These are phyloP conservation scores for Pseudomyrmex sp. DNA, from an alignment of 1,140 invertebrate species.

Conservation along the genomic window DNA sequence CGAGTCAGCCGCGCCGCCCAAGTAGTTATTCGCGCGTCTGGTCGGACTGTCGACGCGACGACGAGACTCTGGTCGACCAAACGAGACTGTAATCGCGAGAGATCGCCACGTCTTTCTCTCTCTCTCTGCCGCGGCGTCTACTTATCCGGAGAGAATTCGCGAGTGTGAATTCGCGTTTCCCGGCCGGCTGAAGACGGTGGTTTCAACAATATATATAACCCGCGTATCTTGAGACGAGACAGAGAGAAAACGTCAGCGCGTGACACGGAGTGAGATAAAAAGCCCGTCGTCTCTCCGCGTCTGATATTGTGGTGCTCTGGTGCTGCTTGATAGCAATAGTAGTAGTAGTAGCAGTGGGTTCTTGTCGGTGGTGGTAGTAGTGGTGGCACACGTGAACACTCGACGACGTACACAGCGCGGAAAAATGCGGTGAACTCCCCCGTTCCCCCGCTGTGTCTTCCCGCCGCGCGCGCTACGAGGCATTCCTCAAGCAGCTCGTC, in stretches of 20 bases:
- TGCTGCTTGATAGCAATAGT: slow-evolving; percentile 58
- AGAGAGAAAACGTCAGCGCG: slow-evolving; percentile 17
- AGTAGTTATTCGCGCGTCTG: slow-evolving; percentile 28
- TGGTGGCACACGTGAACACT: slow-evolving; percentile 63
- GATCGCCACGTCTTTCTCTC: not conserved
- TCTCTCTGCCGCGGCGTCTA: slow-evolving; percentile 12
- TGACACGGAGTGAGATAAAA: slow-evolving; percentile 45
- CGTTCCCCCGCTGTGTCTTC: not conserved
- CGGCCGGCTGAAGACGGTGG: not conserved
- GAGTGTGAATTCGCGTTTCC: slow-evolving; percentile 14
- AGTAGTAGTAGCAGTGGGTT: slow-evolving; percentile 50
- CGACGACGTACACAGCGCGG: slow-evolving; percentile 45
- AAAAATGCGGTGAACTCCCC: slow-evolving; percentile 65
- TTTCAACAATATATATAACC: not conserved
- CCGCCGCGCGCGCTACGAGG: slow-evolving; percentile 16
- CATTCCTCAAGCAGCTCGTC: slow-evolving; percentile 34
- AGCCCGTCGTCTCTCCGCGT: slow-evolving; percentile 33
- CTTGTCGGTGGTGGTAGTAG: slow-evolving; percentile 37
- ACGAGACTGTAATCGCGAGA: slow-evolving; percentile 26
- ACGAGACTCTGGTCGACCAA: slow-evolving; percentile 1
- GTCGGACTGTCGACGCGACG: slow-evolving; percentile 31
- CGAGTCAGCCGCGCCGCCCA: slow-evolving; percentile 24
- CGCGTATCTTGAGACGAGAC: slow-evolving; percentile 19
- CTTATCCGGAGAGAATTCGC: slow-evolving; percentile 15
- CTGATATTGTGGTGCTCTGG: slow-evolving; percentile 54